Evolutionary conservation across 1,140 invertebrate genomes (phyloP).

Genomic region (Meloidogyne chitwoodi): DNA sequence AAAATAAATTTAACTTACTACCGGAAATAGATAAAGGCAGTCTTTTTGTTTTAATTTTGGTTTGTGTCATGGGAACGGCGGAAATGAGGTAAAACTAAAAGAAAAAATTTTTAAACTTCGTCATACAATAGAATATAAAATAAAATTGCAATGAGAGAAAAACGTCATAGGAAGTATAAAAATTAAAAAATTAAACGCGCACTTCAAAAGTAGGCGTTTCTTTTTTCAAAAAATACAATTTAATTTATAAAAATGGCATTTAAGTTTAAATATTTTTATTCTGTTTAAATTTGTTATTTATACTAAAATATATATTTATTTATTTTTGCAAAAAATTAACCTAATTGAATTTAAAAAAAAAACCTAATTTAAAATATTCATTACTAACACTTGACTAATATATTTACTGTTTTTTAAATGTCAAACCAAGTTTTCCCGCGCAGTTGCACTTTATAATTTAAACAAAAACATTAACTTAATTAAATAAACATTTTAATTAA

Average conservation of each 20-base stretch:
- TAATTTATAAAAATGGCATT: not conserved
- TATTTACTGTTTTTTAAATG: not conserved
- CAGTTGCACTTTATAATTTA: not conserved
- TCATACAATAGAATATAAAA: not conserved
- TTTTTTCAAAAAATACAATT: not conserved
- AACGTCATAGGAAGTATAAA: too few relatives aligned
- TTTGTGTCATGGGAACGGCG: not conserved
- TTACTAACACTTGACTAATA: not conserved
- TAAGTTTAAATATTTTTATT: too few relatives aligned
- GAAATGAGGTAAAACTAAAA: not conserved
- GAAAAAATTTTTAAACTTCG: not conserved
- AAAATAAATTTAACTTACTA: not conserved
- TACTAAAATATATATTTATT: too few relatives aligned
- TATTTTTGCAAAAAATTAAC: too few relatives aligned
- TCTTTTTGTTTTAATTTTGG: not conserved
- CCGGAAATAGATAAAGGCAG: not conserved
- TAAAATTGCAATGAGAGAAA: not conserved
- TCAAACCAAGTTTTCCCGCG: not conserved
- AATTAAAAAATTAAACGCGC: not conserved
- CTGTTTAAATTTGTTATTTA: too few relatives aligned
- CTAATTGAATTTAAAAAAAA: too few relatives aligned
- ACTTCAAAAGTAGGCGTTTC: not conserved
- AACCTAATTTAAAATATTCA: too few relatives aligned
- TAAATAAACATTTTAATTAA: too few relatives aligned
- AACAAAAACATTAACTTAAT: not conserved